These are phyloP conservation scores for Psittacula echo DNA, from an alignment of 2,797 vertebrate species.

Conservation along the genomic window DNA sequence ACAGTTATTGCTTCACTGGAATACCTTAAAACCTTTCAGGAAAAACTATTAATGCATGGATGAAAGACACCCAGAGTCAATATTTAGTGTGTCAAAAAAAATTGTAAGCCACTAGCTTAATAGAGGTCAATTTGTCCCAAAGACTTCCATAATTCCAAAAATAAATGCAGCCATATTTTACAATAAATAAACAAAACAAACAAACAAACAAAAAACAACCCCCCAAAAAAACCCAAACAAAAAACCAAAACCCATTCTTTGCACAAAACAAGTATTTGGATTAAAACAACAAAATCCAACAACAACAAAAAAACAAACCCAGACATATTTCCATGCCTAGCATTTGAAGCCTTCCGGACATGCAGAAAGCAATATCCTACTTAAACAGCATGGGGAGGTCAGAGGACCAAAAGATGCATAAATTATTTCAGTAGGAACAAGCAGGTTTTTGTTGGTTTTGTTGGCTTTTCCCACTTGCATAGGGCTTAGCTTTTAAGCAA, in stretches of 20 bases:
- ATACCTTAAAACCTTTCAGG: not conserved
- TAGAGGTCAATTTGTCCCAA: not conserved
- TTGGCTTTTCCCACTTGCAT: not conserved
- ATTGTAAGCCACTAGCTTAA: not conserved
- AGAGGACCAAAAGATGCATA: not conserved
- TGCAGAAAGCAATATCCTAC: not conserved
- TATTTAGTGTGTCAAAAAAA: not conserved
- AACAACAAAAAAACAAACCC: rapidly evolving
- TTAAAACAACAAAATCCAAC: not conserved
- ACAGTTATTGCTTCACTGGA: not conserved
- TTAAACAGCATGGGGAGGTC: not conserved
- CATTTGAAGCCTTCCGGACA: not conserved
- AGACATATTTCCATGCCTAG: not conserved
- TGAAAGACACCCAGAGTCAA: not conserved
- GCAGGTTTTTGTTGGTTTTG: not conserved
- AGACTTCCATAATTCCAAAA: not conserved
- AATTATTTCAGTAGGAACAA: not conserved
- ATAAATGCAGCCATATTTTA: not conserved
- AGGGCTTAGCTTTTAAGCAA: not conserved
- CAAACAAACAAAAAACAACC: too few relatives aligned
- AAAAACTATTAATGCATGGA: not conserved
- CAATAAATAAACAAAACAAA: not conserved
- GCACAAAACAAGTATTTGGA: not conserved
- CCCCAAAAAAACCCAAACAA: not conserved
- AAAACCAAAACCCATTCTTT: not conserved